phyloP scores from a whole-genome alignment of 2,888 invertebrate genomes.

The Aphodius sticticus region DNA sequence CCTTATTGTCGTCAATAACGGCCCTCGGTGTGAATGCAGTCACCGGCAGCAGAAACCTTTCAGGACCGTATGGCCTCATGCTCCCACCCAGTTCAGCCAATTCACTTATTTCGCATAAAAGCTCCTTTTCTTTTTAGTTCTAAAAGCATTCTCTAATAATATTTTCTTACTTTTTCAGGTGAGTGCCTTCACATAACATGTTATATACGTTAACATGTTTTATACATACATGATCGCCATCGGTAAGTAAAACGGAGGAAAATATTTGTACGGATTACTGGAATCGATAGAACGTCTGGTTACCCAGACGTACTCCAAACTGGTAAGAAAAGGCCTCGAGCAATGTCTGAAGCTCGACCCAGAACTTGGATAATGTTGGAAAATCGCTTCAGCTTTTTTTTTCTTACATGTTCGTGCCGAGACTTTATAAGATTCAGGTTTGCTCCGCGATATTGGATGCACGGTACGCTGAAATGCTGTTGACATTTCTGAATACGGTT shows the following conservation, averaged over 20 bases:
- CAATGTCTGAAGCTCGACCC: neutral
- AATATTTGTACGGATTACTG: neutral
- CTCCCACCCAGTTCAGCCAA: neutral
- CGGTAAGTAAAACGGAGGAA: neutral
- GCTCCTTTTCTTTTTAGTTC: neutral
- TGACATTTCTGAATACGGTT: too few relatives aligned
- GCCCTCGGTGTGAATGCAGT: neutral
- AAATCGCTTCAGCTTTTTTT: neutral
- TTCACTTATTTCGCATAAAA: constrained; percentile 4
- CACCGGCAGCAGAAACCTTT: neutral
- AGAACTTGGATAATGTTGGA: neutral
- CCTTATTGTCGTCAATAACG: neutral
- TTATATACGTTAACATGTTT: neutral
- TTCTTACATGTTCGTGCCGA: too few relatives aligned
- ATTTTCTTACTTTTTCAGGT: neutral
- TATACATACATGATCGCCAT: neutral
- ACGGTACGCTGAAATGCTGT: too few relatives aligned
- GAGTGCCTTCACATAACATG: neutral
- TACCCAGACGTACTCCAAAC: neutral
- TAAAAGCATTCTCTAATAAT: neutral
- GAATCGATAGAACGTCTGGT: neutral
- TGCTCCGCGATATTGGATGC: too few relatives aligned
- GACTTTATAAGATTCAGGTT: too few relatives aligned
- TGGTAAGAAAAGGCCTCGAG: too few relatives aligned
- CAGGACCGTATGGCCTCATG: neutral